These are phyloP conservation scores for Palloptera scutellata DNA, from an alignment of 2,888 invertebrate species.

Conservation along the genomic window DNA sequence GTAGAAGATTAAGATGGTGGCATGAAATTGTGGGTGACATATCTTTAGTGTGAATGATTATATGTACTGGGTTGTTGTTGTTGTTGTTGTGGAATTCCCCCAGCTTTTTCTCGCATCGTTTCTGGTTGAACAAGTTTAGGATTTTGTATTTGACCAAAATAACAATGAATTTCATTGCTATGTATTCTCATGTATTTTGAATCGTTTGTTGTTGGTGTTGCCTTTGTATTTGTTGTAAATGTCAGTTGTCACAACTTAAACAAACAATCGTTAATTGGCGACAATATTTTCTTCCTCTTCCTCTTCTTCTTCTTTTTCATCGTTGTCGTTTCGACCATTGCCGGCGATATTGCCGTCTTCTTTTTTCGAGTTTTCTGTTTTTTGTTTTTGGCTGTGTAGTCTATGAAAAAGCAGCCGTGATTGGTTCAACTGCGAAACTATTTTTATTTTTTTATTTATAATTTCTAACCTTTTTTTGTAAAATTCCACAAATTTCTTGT, in stretches of 20 bases:
- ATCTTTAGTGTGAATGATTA: slow-evolving; percentile 13
- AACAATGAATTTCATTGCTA: neutral
- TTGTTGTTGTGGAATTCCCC: slow-evolving; percentile 33
- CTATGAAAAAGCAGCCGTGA: slow-evolving; percentile 12
- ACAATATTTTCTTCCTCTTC: slow-evolving; percentile 38
- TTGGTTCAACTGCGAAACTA: slow-evolving; percentile 1
- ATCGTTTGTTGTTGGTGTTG: slow-evolving; percentile 13
- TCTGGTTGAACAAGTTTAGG: too few relatives aligned
- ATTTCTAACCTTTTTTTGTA: too few relatives aligned
- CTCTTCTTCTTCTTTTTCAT: too few relatives aligned
- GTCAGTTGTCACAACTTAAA: slow-evolving; percentile 37
- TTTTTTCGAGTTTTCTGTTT: too few relatives aligned
- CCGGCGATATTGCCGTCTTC: neutral
- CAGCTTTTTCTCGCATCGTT: slow-evolving; percentile 14
- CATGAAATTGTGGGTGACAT: slow-evolving; percentile 31
- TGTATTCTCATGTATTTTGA: neutral
- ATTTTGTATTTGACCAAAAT: too few relatives aligned
- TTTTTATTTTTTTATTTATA: slow-evolving; percentile 7
- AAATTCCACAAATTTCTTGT: too few relatives aligned
- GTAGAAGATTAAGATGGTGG: neutral
- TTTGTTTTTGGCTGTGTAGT: neutral
- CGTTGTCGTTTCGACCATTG: neutral
- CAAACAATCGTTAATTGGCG: slow-evolving; percentile 41
- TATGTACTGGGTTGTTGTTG: slow-evolving; percentile 7
- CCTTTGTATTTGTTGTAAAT: slow-evolving; percentile 32